phyloP scores from a whole-genome alignment of 2,113 vertebrate species.

The Recurvirostra avosetta region DNA sequence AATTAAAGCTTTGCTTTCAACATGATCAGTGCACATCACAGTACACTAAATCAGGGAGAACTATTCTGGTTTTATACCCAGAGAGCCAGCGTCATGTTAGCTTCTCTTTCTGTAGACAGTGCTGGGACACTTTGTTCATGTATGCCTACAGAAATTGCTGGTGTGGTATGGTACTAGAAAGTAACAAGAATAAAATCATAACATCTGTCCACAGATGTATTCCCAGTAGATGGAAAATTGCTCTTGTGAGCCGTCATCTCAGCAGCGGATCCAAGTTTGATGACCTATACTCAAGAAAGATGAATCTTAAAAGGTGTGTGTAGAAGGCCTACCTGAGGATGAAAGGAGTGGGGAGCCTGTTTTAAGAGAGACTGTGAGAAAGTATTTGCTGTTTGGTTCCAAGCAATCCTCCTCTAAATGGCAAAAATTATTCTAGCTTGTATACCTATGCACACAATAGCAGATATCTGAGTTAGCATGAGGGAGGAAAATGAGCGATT shows the following conservation, averaged over 20 bases:
- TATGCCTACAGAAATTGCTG: neutral
- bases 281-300: neutral
- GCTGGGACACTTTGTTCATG: neutral
- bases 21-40: neutral
- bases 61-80: neutral
- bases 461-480: neutral
- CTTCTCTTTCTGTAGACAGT: neutral
- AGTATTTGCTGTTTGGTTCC: neutral
- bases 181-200: neutral
- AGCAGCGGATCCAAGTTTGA: neutral
- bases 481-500: neutral
- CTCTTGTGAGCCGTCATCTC: neutral
- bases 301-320: neutral
- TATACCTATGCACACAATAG: neutral
- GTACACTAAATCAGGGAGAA: neutral
- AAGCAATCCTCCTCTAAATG: neutral
- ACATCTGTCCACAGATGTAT: neutral
- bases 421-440: neutral
- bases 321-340: neutral
- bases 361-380: neutral
- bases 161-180: neutral
- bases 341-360: rapidly evolving
- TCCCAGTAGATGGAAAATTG: neutral
- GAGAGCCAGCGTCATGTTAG: rapidly evolving
- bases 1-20: neutral